Conservation (phyloP, 2,113 vertebrate species). For the Catharus fuscescens region DNA sequence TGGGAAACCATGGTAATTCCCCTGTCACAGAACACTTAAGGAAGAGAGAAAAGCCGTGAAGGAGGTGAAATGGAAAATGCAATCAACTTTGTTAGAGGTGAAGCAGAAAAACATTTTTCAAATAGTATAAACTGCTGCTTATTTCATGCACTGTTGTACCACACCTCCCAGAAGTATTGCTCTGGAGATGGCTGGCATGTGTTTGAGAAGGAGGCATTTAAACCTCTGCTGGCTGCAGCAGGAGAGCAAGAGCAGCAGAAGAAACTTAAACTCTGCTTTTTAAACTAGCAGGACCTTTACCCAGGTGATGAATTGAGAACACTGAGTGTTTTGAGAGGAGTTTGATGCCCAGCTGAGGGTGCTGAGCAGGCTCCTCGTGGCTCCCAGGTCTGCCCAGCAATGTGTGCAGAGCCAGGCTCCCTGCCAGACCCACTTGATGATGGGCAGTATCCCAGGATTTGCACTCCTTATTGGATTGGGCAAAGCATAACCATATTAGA, state of each 20-base stretch:
- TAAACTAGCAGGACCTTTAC: background rate
- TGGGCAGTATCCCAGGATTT: background rate
- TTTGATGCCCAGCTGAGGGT: background rate
- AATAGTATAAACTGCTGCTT: background rate
- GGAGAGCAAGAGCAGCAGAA: background rate
- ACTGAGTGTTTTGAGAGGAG: background rate
- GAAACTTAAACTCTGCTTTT: background rate
- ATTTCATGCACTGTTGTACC: background rate
- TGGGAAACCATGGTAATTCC: constrained; percentile 46
- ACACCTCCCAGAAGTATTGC: background rate
- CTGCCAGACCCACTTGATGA: background rate
- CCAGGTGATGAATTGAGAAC: background rate
- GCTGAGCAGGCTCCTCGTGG: background rate
- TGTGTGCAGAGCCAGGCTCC: background rate
- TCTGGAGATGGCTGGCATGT: background rate
- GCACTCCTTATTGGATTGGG: background rate
- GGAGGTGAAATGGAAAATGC: constrained; percentile 56
- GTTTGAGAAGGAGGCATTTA: background rate
- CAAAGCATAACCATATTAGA: background rate
- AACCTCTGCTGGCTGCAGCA: background rate
- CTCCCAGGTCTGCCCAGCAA: fast-evolving
- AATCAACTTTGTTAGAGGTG: constrained; percentile 39
- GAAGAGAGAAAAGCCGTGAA: constrained; percentile 16
- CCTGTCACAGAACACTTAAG: constrained; percentile 29
- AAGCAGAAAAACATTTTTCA: constrained; percentile 52